Evolutionary conservation across 2,797 vertebrate species (phyloP), one percentile per base, ranked within the genome.

Genomic region (Pteropus rufus): DNA sequence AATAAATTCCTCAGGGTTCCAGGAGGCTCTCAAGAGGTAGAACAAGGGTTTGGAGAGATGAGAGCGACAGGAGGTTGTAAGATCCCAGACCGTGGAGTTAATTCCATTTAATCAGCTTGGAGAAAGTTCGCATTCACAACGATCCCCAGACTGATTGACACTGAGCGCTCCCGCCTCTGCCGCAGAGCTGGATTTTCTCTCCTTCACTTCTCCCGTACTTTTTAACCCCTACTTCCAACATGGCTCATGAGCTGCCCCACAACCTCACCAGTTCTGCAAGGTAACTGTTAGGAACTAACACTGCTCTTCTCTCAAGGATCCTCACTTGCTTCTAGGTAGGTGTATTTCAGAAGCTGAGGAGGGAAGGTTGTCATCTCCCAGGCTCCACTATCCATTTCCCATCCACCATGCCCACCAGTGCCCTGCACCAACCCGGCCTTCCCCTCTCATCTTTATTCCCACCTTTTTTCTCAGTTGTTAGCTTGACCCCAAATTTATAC

Each of bases 1-100:
- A 98, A 98, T 98, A 98, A 98, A 98, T 98, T 98, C 98, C 98
- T 98, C 94, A 97, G 97, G 77, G 72, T 97, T 97, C 91, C 93
- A 88, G 97, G 97, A 97, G 93, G 91, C 97, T 92, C 49, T 95
- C 73, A 44, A 97, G 97, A 98, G 87, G 96, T 97, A 96, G 97
- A 98, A 98, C 72, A 97, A 97, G 96, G 97, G 87, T 96, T 96
- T 96, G 72, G 77, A 95, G 94, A 95, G 97, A 98, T 69, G 88
- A 97, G 97, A 97, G 98, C 92, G 97, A 97, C 64, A 29, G 92
- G 83, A 97, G 98, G 92, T 83, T 96, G 60, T 97, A 97, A 98
- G 91, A 98, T 97, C 97, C 94, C 96, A 8, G 16, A 95, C 91
- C 0, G 0, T 56, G 67, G 89, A 97, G 92, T 98, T 98, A 98